Evolutionary conservation across 2,888 invertebrate genomes (phyloP).

Genomic region (Doris montereyensis): DNA sequence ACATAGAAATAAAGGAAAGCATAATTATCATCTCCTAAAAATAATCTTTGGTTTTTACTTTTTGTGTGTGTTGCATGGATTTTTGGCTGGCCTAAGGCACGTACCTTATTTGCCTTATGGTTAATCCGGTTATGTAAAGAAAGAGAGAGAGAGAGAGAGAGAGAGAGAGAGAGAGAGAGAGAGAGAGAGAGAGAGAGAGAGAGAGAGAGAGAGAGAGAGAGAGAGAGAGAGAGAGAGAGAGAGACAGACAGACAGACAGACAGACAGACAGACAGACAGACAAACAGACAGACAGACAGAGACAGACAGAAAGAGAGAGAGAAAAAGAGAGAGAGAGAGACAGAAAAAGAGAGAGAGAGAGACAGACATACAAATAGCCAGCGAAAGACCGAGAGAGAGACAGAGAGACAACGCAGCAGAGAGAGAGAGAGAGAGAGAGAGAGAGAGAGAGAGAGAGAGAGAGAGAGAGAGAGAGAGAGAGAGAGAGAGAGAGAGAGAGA

Average conservation of each 20-base stretch:
- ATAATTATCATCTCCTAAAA: too few relatives aligned
- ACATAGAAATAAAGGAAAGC: too few relatives aligned
- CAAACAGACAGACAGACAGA: too few relatives aligned
- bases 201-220: neutral
- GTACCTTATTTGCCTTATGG: too few relatives aligned
- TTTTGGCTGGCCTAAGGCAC: too few relatives aligned
- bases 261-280: neutral
- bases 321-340: slow-evolving; percentile 11
- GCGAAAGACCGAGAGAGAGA: neutral
- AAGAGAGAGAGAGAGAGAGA: too few relatives aligned
- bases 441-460: neutral
- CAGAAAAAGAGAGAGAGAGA: slow-evolving; percentile 10
- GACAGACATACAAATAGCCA: neutral
- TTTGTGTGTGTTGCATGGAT: too few relatives aligned
- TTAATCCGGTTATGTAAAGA: too few relatives aligned
- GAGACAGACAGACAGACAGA: neutral
- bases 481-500: neutral
- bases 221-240: neutral
- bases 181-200: neutral
- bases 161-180: slow-evolving; percentile 10
- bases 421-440: neutral
- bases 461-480: neutral
- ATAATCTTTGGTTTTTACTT: too few relatives aligned
- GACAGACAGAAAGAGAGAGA: neutral
- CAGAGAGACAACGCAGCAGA: neutral